These are phyloP conservation scores for Etheostoma nigrum DNA, from an alignment of 2,797 vertebrate genomes.

Conservation along the genomic window DNA sequence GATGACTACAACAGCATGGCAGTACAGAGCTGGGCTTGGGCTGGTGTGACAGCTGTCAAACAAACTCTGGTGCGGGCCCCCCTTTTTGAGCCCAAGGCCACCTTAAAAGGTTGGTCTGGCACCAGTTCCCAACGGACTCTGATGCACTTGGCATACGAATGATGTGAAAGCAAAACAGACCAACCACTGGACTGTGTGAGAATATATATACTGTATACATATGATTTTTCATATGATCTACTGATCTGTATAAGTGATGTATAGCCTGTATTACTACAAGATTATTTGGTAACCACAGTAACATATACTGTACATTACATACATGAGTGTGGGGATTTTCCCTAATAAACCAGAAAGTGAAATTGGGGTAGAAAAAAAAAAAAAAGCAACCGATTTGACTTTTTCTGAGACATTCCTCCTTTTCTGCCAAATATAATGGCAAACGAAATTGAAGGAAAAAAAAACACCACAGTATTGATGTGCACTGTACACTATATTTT, in stretches of 20 bases:
- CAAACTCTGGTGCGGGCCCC: not conserved
- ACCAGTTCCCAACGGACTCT: not conserved
- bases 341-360: not conserved
- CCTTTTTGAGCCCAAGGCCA: not conserved
- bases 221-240: not conserved
- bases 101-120: not conserved
- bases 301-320: not conserved
- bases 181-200: not conserved
- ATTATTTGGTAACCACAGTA: not conserved
- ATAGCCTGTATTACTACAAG: not conserved
- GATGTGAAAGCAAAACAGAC: not conserved
- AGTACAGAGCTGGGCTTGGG: not conserved
- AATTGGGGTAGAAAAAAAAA: not conserved
- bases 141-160: not conserved
- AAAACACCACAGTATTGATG: not conserved
- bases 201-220: too few relatives aligned
- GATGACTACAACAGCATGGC: not conserved
- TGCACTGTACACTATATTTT: not conserved
- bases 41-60: slow-evolving; percentile 1
- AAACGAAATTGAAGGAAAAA: not conserved
- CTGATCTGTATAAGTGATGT: not conserved
- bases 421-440: not conserved
- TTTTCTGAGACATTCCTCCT: not conserved
- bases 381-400: not conserved
- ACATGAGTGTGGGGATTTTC: not conserved